A percentile compares a stretch with the other conserved stretches of the same genome.
Conservation (phyloP, 2,113 vertebrate species). For the Chunga burmeisteri region DNA sequence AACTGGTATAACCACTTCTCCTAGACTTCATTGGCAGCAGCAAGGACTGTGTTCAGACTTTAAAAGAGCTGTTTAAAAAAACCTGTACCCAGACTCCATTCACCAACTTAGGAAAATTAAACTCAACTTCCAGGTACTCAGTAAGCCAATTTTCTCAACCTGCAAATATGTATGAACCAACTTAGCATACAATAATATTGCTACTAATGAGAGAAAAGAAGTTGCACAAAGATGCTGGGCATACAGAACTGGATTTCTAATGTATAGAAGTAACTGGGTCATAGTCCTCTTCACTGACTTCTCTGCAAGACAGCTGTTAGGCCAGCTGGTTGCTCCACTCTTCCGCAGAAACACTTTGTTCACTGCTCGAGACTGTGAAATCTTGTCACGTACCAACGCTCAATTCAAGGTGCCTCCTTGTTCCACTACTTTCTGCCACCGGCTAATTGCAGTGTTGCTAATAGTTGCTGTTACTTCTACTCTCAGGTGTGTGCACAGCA, state of each 20-base stretch:
- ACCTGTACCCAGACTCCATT: neutral
- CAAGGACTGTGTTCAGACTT: neutral
- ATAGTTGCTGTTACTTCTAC: neutral
- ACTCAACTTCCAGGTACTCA: neutral
- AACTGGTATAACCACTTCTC: neutral
- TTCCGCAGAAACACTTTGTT: neutral
- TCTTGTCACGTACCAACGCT: neutral
- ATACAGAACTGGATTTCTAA: neutral
- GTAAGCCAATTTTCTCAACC: neutral
- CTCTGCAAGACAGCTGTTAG: neutral
- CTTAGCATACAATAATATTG: neutral
- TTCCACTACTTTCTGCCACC: neutral
- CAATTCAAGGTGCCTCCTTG: neutral
- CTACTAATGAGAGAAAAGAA: neutral
- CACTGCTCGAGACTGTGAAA: neutral
- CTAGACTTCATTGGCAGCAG: neutral
- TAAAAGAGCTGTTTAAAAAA: neutral
- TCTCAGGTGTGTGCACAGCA: neutral
- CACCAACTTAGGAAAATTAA: neutral
- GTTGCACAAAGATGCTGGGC: neutral
- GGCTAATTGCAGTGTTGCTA: slow-evolving; percentile 18
- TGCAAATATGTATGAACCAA: neutral
- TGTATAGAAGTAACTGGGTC: neutral
- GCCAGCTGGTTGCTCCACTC: neutral
- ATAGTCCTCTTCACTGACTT: neutral